Evolutionary conservation across 2,797 vertebrate genomes (phyloP).

Genomic region (Syncerus caffer): DNA sequence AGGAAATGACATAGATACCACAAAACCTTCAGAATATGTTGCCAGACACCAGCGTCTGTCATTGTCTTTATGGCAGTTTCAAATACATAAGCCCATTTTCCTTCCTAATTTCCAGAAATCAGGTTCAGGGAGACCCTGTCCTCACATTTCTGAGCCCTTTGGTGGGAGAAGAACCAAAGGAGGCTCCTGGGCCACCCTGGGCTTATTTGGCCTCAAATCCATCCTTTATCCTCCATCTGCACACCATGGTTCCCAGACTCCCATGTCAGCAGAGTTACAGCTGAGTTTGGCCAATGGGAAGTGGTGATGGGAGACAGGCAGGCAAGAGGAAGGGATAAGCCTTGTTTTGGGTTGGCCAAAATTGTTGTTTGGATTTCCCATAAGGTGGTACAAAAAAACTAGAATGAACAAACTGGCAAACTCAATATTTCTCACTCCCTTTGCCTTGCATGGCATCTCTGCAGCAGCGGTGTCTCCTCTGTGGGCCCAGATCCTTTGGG

Average conservation of each 20-base stretch:
- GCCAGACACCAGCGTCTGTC: no score
- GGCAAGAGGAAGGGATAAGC: neutral
- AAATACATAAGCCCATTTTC: neutral
- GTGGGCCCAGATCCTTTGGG: neutral
- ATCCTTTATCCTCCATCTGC: neutral
- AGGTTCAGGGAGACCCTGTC: neutral
- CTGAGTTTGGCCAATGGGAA: neutral
- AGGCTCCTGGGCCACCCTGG: neutral
- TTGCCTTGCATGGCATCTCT: neutral
- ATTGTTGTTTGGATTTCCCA: neutral
- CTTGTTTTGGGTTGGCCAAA: neutral
- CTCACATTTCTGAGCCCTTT: neutral
- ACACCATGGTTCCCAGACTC: neutral
- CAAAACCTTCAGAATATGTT: neutral
- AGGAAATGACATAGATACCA: neutral
- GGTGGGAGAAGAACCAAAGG: neutral
- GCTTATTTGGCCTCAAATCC: neutral
- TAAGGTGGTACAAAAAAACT: neutral
- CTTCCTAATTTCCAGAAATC: neutral
- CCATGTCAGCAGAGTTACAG: neutral
- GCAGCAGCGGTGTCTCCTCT: fast-evolving
- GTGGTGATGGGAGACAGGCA: neutral
- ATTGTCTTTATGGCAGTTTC: neutral
- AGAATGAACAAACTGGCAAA: neutral
- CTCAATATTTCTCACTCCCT: neutral